phyloP scores from a whole-genome alignment of 2,113 vertebrate genomes.

The Cinclus cinclus region DNA sequence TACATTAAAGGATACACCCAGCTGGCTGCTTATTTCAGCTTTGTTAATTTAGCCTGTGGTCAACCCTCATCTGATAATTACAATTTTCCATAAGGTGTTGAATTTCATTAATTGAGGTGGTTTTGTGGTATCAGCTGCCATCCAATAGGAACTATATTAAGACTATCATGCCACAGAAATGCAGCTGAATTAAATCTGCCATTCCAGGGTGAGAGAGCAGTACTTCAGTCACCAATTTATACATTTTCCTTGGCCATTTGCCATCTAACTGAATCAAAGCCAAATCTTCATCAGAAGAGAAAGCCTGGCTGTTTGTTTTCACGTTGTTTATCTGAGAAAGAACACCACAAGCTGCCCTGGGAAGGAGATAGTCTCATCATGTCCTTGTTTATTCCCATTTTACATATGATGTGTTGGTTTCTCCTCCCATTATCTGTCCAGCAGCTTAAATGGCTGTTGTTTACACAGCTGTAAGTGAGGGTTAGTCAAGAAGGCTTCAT shows the following conservation, averaged over 20 bases:
- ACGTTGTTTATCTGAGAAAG: not conserved
- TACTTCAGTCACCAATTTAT: conserved; percentile 3
- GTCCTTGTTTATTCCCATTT: conserved; percentile 49
- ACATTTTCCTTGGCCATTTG: conserved; percentile 38
- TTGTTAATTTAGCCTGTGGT: conserved; percentile 17
- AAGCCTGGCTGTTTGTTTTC: not conserved
- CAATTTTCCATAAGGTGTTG: conserved; percentile 31
- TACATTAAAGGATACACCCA: conserved; percentile 25
- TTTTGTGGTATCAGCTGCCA: not conserved
- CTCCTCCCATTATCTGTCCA: conserved; percentile 58
- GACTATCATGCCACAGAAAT: not conserved
- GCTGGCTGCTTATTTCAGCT: conserved; percentile 16
- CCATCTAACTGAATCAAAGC: not conserved
- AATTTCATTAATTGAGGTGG: not conserved
- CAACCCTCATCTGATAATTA: not conserved
- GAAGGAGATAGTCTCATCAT: conserved; percentile 28
- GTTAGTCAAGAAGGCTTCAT: conserved; percentile 44
- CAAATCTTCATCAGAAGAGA: not conserved
- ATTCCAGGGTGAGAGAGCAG: conserved; percentile 14
- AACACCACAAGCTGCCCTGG: not conserved
- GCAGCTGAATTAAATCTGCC: not conserved
- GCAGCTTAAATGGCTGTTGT: conserved; percentile 49
- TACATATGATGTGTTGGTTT: conserved; percentile 25
- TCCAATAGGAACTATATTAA: not conserved
- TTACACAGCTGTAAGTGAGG: conserved; percentile 74